A percentile compares a stretch with the other conserved stretches of the same genome.
phyloP scores from a whole-genome alignment of 1,140 invertebrate species.

The Pseudoatta argentina region DNA sequence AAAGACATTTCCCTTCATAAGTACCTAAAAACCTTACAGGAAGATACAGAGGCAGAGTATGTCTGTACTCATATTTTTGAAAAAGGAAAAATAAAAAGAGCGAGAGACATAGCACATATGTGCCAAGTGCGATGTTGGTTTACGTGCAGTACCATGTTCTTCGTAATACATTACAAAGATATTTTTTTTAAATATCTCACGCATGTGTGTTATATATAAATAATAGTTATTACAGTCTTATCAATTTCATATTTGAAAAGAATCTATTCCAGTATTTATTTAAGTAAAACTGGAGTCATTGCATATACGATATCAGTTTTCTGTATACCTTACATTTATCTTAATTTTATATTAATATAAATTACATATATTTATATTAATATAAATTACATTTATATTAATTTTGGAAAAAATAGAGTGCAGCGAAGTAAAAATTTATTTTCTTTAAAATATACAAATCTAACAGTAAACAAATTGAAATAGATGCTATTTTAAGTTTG shows the following conservation, averaged over 20 bases:
- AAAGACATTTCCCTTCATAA: conserved; percentile 42
- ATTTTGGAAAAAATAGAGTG: background rate
- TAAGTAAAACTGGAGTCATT: background rate
- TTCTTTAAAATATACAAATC: background rate
- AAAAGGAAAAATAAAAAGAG: background rate
- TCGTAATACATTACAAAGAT: background rate
- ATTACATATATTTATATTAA: too few relatives aligned
- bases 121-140: background rate
- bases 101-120: background rate
- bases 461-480: background rate
- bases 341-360: background rate
- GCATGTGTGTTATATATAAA: background rate
- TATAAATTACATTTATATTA: background rate
- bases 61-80: conserved; percentile 20
- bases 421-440: background rate
- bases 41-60: conserved; percentile 4
- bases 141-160: background rate
- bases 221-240: background rate
- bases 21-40: conserved; percentile 23
- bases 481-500: background rate
- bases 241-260: conserved; percentile 5
- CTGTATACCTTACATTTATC: background rate
- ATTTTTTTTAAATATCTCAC: background rate
- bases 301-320: background rate
- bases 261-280: background rate